A percentile compares a stretch with the other conserved stretches of the same genome.
phyloP scores from a whole-genome alignment of 1,140 invertebrate species.

The Epicauta chinensis region DNA sequence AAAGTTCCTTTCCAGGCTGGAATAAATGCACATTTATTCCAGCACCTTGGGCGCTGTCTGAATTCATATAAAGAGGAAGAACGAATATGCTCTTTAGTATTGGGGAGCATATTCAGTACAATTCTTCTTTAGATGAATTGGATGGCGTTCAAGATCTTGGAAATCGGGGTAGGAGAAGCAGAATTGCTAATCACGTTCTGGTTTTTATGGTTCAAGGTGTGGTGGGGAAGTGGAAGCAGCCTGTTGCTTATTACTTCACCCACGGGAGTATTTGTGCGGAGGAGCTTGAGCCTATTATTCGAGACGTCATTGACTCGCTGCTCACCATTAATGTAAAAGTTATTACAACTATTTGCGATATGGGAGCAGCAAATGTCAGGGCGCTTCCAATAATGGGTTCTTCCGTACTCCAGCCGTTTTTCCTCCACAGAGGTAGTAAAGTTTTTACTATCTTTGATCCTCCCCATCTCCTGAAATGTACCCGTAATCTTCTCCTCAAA shows the following conservation, averaged over 20 bases:
- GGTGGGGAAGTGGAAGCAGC: slow-evolving; percentile 8
- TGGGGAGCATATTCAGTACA: slow-evolving; percentile 12
- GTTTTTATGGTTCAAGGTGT: slow-evolving; percentile 13
- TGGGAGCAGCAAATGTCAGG: slow-evolving; percentile 8
- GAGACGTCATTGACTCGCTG: too few species aligned
- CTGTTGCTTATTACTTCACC: slow-evolving; percentile 2
- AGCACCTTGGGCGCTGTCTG: slow-evolving; percentile 5
- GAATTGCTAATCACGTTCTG: slow-evolving; percentile 6
- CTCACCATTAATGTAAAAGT: neutral
- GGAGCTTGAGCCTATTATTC: too few species aligned
- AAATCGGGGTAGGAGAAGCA: neutral
- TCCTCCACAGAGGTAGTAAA: too few species aligned
- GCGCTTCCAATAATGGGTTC: neutral
- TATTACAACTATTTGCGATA: slow-evolving; percentile 11
- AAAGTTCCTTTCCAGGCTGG: slow-evolving; percentile 16
- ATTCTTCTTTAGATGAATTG: neutral
- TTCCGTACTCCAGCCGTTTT: neutral
- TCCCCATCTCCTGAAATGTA: too few species aligned
- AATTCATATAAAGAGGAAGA: slow-evolving; percentile 10
- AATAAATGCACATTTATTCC: slow-evolving; percentile 11
- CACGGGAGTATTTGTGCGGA: too few species aligned
- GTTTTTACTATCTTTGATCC: too few species aligned
- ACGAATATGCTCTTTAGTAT: slow-evolving; percentile 7
- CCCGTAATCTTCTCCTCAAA: neutral
- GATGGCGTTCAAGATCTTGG: slow-evolving; percentile 6